Conservation (phyloP, 2,797 vertebrate genomes). For the Crocidura indochinensis region DNA sequence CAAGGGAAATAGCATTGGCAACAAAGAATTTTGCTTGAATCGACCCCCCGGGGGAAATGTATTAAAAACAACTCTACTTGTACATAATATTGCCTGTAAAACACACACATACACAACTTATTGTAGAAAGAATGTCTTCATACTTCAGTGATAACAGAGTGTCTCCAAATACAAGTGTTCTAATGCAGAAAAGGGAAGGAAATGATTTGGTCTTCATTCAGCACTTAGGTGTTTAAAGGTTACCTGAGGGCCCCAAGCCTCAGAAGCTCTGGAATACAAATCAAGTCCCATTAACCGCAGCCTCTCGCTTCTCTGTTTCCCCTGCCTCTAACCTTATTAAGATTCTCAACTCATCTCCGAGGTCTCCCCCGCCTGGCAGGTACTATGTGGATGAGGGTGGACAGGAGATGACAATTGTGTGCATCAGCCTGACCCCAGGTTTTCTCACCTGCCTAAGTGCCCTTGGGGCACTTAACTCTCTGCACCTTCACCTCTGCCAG, state of each 20-base stretch:
- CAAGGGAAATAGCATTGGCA: not conserved
- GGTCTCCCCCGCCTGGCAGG: not conserved
- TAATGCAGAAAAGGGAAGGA: not conserved
- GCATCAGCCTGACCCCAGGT: not conserved
- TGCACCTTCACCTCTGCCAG: not conserved
- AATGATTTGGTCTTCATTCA: slow-evolving; percentile 29
- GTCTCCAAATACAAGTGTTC: not conserved
- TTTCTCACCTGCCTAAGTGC: not conserved
- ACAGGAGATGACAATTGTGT: not conserved
- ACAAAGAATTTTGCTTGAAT: not conserved
- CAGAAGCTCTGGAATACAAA: slow-evolving; percentile 6
- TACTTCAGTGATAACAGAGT: not conserved
- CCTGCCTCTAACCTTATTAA: not conserved
- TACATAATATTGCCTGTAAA: not conserved
- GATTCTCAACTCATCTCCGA: slow-evolving; percentile 26
- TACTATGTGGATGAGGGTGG: not conserved
- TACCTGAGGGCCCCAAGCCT: not conserved
- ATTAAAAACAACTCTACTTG: not conserved
- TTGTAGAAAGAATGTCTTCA: not conserved
- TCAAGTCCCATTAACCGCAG: slow-evolving; percentile 33
- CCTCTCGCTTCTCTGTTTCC: not conserved
- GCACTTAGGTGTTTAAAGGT: slow-evolving; percentile 12
- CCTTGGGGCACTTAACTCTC: accelerated
- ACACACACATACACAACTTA: not conserved
- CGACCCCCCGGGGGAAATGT: not conserved